Evolutionary conservation across 1,140 invertebrate genomes (phyloP), one percentile per base, ranked within the genome.

Genomic region (Nasonia vitripennis): DNA sequence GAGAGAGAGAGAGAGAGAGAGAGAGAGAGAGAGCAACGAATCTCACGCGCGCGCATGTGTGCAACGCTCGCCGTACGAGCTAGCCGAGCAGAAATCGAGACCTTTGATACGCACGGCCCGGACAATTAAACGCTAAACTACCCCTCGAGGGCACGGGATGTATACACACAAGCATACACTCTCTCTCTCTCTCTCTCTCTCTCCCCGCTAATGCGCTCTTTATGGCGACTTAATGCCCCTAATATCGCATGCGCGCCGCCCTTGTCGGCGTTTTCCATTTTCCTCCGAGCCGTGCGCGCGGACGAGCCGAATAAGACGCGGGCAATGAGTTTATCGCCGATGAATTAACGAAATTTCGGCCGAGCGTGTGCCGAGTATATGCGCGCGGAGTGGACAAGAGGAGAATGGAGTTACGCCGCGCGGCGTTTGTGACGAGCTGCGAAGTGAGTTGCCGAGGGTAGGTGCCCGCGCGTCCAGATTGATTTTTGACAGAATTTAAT

Each of bases 51-150:
- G 41, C 27, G n/a, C 41, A 27, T 11, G 45, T 37, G 48, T 20
- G 34, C 20, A 23, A 2, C 37, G 37, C 17, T 10, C 23, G 70
- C 7, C 84, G 88, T 27, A 27, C 87, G 88, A 87, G 89, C 90
- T 74, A 91, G 89, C 90, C 91, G 89, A 89, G 89, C 90, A 91
- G 91, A 92, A 93, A 93, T 93, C 90, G 92, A 93, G 91, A 92
- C 91, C 92, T 93, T 93, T 93, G 92, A 93, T 93, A 93, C 89
- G 90, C 90, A 88, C 89, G 89, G 89, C 91, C 68, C 90, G 91
- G 88, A 93, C 93, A 93, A 93, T 93, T 93, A 93, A 93, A 91
- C 91, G 92, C 90, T 93, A 93, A 93, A 93, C 92, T 93, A 92
- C 92, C 93, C 92, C 92, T 93, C 90, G 92, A 93, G 92, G 91